Percentiles rank a stretch among this genome's conserved stretches.
Evolutionary conservation across 2,797 vertebrate genomes (phyloP).

Genomic region (Melanotaenia trifasciata): DNA sequence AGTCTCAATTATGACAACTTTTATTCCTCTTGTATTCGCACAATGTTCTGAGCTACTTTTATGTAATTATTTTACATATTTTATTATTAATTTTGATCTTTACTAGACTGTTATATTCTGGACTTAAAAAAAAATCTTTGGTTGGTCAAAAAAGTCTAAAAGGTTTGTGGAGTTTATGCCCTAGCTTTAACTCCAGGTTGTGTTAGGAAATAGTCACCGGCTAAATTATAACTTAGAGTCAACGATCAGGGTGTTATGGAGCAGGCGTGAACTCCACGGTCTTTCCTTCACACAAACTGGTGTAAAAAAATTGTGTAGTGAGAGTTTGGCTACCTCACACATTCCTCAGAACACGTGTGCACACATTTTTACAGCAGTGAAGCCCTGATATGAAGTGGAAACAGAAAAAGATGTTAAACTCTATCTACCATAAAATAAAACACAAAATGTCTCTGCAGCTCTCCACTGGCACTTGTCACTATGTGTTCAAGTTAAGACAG

Average conservation of each 20-base stretch:
- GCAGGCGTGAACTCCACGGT: background rate
- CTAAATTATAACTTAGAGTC: background rate
- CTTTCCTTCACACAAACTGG: background rate
- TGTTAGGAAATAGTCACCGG: too few species aligned
- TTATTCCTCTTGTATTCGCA: background rate
- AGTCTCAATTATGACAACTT: background rate
- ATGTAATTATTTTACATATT: background rate
- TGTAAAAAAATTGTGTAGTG: background rate
- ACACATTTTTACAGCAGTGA: background rate
- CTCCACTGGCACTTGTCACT: too few species aligned
- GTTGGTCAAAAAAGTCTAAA: background rate
- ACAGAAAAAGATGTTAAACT: background rate
- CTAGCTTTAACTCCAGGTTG: too few species aligned
- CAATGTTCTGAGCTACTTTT: background rate
- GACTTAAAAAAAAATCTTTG: background rate
- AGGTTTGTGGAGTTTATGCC: too few species aligned
- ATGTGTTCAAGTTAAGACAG: too few species aligned
- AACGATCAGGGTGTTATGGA: background rate
- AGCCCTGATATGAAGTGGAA: background rate
- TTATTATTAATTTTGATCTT: background rate
- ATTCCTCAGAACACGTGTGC: background rate
- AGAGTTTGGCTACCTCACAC: background rate
- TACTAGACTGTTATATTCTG: background rate
- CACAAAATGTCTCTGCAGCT: too few species aligned
- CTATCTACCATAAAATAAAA: background rate